Evolutionary conservation across 2,888 invertebrate species (phyloP).

Genomic region (Sceliomorpha sp.): DNA sequence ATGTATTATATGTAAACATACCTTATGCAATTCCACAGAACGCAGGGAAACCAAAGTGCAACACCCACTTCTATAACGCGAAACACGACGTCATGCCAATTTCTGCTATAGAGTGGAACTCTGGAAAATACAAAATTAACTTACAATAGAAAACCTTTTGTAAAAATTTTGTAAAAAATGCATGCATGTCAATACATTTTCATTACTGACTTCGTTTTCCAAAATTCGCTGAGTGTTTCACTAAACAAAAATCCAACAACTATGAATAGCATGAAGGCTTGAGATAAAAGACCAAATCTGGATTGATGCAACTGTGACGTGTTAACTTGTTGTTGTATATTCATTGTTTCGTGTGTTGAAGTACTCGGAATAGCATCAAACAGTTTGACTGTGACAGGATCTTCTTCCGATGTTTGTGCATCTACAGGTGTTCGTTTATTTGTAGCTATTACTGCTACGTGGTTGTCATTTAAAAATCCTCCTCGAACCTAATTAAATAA

Average conservation of each 20-base stretch:
- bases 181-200: too few relatives aligned
- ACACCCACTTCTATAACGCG: conserved; percentile 95
- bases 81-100: conserved; percentile 95
- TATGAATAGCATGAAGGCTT: conserved; percentile 94
- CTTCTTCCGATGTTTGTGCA: conserved; percentile 79
- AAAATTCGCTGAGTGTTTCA: conserved; percentile 94
- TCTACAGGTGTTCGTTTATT: conserved; percentile 75
- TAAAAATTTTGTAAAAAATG: background rate
- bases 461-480: conserved; percentile 89
- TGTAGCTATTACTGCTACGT: conserved; percentile 83
- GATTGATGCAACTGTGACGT: conserved; percentile 95
- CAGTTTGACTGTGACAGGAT: conserved; percentile 78
- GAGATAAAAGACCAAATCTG: conserved; percentile 91
- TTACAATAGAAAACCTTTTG: background rate
- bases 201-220: conserved; percentile 88
- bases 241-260: conserved; percentile 94
- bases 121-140: conserved; percentile 78
- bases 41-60: conserved; percentile 97
- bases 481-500: conserved; percentile 85
- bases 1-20: too few relatives aligned
- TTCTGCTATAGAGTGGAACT: conserved; percentile 93
- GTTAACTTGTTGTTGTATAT: conserved; percentile 84
- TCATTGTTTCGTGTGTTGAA: conserved; percentile 65
- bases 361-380: conserved; percentile 73
- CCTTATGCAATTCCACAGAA: conserved; percentile 97